Conservation (phyloP, 2,888 invertebrate genomes). For the Thereva nobilitata region DNA sequence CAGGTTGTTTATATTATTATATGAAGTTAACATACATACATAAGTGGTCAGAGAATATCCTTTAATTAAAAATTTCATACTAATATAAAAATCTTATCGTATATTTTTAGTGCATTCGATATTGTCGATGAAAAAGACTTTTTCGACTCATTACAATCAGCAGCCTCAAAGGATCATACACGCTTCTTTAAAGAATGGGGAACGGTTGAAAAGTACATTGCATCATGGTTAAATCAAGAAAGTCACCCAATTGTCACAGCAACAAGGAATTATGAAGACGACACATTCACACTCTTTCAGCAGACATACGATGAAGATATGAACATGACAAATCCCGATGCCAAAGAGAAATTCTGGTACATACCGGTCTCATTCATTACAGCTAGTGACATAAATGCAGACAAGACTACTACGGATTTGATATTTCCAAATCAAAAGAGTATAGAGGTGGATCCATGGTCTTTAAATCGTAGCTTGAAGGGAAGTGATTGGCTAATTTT, state of each 20-base stretch:
- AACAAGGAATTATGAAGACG: constrained; percentile 58
- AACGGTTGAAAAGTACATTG: constrained; percentile 65
- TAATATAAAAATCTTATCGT: too few relatives aligned
- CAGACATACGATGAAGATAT: constrained; percentile 52
- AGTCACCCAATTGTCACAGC: constrained; percentile 66
- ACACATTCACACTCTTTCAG: constrained; percentile 59
- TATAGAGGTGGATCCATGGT: constrained; percentile 28
- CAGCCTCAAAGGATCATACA: constrained; percentile 46
- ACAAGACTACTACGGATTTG: constrained; percentile 49
- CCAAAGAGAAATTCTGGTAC: constrained; percentile 48
- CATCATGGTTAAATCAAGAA: constrained; percentile 65
- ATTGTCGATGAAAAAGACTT: constrained; percentile 53
- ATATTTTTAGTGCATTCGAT: too few relatives aligned
- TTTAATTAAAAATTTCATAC: too few relatives aligned
- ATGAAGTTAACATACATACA: too few relatives aligned
- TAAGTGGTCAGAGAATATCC: too few relatives aligned
- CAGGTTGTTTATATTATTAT: too few relatives aligned
- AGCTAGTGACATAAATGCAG: constrained; percentile 50
- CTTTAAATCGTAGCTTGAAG: constrained; percentile 26
- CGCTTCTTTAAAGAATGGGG: constrained; percentile 29
- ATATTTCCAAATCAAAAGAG: constrained; percentile 45
- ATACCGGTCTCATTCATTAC: constrained; percentile 53
- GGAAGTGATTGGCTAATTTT: constrained; percentile 52
- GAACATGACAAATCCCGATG: too few relatives aligned
- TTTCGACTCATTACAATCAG: constrained; percentile 49